Evolutionary conservation across 2,888 invertebrate genomes (phyloP).

Genomic region (Ganaspis brasiliensis): DNA sequence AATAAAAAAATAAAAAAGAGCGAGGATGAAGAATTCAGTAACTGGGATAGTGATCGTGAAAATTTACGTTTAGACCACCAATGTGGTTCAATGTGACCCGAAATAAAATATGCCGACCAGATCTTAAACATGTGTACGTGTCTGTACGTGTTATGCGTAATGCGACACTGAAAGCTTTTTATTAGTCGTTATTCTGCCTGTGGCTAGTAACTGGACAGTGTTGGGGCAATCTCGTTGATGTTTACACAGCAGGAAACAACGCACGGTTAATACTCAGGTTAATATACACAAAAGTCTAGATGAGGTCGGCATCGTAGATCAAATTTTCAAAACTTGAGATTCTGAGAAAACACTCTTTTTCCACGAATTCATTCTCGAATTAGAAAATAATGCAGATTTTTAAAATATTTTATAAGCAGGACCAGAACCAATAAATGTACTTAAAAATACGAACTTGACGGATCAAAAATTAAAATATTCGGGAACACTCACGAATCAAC

Average conservation of each 20-base stretch:
- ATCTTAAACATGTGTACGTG: background rate
- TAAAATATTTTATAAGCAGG: no score
- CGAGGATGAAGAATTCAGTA: no score
- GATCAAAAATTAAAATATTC: no score
- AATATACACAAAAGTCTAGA: background rate
- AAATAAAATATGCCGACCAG: background rate
- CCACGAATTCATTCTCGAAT: no score
- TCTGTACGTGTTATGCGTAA: slow-evolving; percentile 20
- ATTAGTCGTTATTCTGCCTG: slow-evolving; percentile 11
- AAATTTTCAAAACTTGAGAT: no score
- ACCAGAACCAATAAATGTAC: no score
- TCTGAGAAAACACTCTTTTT: no score
- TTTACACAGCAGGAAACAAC: slow-evolving; percentile 26
- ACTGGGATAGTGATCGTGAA: background rate
- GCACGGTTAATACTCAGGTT: slow-evolving; percentile 3
- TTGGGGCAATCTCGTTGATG: slow-evolving; percentile 4
- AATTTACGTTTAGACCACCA: slow-evolving; percentile 7
- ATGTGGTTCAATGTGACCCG: slow-evolving; percentile 2
- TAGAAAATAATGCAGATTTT: no score
- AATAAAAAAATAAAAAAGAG: no score
- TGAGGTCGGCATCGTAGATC: background rate
- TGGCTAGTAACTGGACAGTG: slow-evolving; percentile 14
- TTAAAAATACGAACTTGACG: no score
- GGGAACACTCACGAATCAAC: no score
- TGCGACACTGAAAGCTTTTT: slow-evolving; percentile 18